A percentile compares a stretch with the other conserved stretches of the same genome.
These are phyloP conservation scores for Anniella stebbinsi DNA, from an alignment of 2,797 vertebrate species.

Conservation along the genomic window DNA sequence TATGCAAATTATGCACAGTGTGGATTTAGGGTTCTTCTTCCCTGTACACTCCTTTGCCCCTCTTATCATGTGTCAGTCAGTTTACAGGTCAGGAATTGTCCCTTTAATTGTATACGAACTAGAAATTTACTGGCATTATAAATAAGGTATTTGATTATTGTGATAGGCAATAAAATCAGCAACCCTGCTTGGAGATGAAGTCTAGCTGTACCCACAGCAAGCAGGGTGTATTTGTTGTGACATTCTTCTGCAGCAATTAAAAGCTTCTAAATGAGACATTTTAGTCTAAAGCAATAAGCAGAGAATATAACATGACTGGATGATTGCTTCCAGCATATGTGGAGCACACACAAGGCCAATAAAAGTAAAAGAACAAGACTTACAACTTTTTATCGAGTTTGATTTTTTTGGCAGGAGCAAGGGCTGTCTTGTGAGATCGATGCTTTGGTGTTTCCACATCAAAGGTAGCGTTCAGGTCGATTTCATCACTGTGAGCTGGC, in stretches of 20 bases:
- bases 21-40: not conserved
- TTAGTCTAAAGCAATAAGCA: not conserved
- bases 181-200: not conserved
- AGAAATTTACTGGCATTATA: not conserved
- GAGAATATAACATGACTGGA: conserved; percentile 44
- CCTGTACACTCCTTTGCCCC: not conserved
- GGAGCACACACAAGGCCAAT: conserved; percentile 46
- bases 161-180: not conserved
- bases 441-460: conserved; percentile 88
- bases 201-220: not conserved
- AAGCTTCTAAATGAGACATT: not conserved
- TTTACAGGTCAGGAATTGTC: not conserved
- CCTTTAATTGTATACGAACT: not conserved
- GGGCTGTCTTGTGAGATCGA: conserved; percentile 67
- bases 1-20: not conserved
- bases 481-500: conserved; percentile 80
- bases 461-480: conserved; percentile 89
- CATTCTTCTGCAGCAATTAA: conserved; percentile 24
- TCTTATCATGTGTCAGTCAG: not conserved
- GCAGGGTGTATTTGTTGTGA: not conserved
- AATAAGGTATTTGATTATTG: not conserved
- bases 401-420: conserved; percentile 84
- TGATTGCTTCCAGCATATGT: conserved; percentile 51
- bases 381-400: conserved; percentile 83
- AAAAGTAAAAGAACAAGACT: conserved; percentile 67